These are phyloP conservation scores for Scaptomyza graminum DNA, from an alignment of 1,140 invertebrate genomes.

Conservation along the genomic window DNA sequence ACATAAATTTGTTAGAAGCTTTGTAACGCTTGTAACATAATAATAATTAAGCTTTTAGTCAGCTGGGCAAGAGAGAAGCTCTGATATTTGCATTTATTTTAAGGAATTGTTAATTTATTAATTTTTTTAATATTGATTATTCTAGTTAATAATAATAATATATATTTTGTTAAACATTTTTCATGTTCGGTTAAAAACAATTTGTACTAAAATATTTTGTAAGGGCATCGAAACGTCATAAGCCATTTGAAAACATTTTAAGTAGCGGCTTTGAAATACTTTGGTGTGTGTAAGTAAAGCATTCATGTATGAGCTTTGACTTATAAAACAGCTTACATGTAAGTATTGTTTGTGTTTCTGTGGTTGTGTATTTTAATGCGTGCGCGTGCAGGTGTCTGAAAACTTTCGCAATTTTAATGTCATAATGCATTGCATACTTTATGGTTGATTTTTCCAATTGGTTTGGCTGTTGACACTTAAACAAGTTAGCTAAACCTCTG, in stretches of 20 bases:
- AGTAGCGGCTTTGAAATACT: slow-evolving; percentile 3
- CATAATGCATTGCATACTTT: slow-evolving; percentile 57
- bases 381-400: slow-evolving; percentile 42
- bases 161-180: background rate
- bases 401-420: slow-evolving; percentile 66
- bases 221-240: background rate
- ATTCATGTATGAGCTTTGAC: slow-evolving; percentile 30
- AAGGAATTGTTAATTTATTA: no score
- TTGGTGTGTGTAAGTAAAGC: background rate
- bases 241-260: no score
- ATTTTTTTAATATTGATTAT: no score
- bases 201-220: background rate
- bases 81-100: no score
- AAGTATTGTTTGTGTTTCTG: background rate
- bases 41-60: background rate
- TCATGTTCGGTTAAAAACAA: no score
- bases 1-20: background rate
- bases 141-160: no score
- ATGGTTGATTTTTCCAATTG: slow-evolving; percentile 31
- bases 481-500: background rate
- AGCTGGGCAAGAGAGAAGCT: no score
- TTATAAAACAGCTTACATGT: slow-evolving; percentile 2
- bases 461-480: background rate
- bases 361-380: slow-evolving; percentile 22
- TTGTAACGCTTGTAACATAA: background rate